A percentile compares a stretch with the other conserved stretches of the same genome.
phyloP scores from a whole-genome alignment of 2,888 invertebrate genomes.

The Ceramica pisi region DNA sequence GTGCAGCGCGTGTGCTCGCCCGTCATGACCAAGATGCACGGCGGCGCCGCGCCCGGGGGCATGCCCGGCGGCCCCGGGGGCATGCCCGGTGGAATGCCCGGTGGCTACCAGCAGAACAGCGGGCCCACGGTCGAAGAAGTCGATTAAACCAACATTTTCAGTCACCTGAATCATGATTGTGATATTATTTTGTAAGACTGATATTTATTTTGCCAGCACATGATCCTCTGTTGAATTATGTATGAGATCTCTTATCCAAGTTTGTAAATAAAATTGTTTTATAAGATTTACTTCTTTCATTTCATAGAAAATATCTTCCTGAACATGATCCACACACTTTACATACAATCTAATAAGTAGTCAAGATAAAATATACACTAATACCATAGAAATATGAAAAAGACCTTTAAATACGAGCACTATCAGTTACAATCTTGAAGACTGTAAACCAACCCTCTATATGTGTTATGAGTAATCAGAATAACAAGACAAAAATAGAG shows the following conservation, averaged over 20 bases:
- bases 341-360: background rate
- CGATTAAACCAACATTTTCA: constrained; percentile 68
- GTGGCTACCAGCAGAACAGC: constrained; percentile 58
- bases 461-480: background rate
- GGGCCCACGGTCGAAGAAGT: constrained; percentile 83
- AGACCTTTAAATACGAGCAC: too few relatives aligned
- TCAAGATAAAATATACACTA: too few relatives aligned
- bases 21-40: constrained; percentile 91
- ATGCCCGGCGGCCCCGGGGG: constrained; percentile 33
- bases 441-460: too few relatives aligned
- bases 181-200: constrained; percentile 54
- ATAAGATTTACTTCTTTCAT: constrained; percentile 11
- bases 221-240: constrained; percentile 33
- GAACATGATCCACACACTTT: background rate
- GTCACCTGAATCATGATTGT: constrained; percentile 13
- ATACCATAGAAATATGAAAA: too few relatives aligned
- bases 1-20: constrained; percentile 91
- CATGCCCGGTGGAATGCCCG: constrained; percentile 19
- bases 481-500: constrained; percentile 7
- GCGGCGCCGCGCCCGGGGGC: constrained; percentile 67
- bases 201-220: constrained; percentile 32
- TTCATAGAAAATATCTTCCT: background rate
- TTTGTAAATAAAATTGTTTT: constrained; percentile 22
- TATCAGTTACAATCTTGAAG: too few relatives aligned
- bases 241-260: background rate